phyloP scores from a whole-genome alignment of 2,113 vertebrate species.

The Chelonoidis abingdonii region DNA sequence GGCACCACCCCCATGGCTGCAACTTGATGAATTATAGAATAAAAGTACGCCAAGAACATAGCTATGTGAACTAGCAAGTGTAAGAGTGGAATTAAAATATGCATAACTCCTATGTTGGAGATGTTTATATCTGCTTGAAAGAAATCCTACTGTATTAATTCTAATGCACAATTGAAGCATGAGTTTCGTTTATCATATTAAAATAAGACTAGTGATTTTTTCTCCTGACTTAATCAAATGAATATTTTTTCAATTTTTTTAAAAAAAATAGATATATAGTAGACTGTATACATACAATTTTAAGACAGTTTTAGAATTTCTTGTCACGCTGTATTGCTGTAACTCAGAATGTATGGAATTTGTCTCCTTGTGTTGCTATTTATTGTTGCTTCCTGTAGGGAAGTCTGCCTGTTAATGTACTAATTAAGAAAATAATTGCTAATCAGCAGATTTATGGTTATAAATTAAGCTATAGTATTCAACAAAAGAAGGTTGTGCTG shows the following conservation, averaged over 20 bases:
- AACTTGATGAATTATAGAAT: neutral
- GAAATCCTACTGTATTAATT: neutral
- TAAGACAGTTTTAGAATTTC: conserved; percentile 7
- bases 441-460: neutral
- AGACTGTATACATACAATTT: neutral
- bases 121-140: neutral
- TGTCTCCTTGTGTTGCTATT: neutral
- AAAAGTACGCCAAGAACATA: neutral
- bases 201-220: neutral
- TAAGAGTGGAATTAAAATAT: neutral
- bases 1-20: too few species aligned
- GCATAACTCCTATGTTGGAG: neutral
- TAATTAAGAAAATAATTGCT: conserved; percentile 1
- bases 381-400: neutral
- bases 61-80: neutral
- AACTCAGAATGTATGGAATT: neutral
- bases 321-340: neutral
- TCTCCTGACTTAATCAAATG: neutral
- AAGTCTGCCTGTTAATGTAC: neutral
- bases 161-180: neutral
- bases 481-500: neutral
- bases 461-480: neutral
- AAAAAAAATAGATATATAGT: too few species aligned
- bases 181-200: neutral
- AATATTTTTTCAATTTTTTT: neutral